These are phyloP conservation scores for Xestoiulus laeticollis DNA, from an alignment of 2,888 invertebrate species.

Conservation along the genomic window DNA sequence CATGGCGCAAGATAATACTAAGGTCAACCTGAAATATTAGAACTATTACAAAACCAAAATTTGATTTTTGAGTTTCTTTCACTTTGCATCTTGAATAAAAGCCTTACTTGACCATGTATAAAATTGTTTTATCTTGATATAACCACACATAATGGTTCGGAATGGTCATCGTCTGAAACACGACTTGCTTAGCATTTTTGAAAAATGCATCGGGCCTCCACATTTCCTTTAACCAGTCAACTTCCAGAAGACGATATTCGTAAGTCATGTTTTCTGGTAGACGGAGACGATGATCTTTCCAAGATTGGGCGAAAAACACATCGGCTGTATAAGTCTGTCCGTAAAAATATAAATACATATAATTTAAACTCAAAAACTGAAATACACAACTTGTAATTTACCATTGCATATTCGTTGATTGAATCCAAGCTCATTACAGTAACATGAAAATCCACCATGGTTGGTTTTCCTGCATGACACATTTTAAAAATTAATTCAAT, in stretches of 20 bases:
- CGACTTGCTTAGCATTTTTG: slow-evolving; percentile 61
- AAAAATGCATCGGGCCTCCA: slow-evolving; percentile 62
- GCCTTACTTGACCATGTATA: slow-evolving; percentile 62
- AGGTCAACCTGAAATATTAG: background rate
- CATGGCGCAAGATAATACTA: slow-evolving; percentile 3
- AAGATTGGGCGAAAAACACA: slow-evolving; percentile 92
- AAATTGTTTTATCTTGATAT: slow-evolving; percentile 60
- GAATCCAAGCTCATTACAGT: slow-evolving; percentile 96
- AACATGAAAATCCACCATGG: slow-evolving; percentile 88
- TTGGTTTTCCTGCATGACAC: slow-evolving; percentile 70
- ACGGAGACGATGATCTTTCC: slow-evolving; percentile 87
- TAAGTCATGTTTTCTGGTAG: slow-evolving; percentile 92
- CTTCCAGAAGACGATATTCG: slow-evolving; percentile 74
- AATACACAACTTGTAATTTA: slow-evolving; percentile 67
- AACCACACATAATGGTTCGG: slow-evolving; percentile 61
- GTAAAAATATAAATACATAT: background rate
- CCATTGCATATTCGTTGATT: slow-evolving; percentile 96
- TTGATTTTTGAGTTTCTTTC: background rate
- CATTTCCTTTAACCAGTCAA: slow-evolving; percentile 60
- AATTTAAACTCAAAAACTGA: background rate
- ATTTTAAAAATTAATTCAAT: background rate
- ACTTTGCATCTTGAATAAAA: background rate
- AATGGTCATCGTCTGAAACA: slow-evolving; percentile 61
- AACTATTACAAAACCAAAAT: background rate
- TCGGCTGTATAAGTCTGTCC: slow-evolving; percentile 84